These are phyloP conservation scores for Sinocyclocheilus grahami DNA, from an alignment of 2,113 vertebrate species.

Conservation along the genomic window DNA sequence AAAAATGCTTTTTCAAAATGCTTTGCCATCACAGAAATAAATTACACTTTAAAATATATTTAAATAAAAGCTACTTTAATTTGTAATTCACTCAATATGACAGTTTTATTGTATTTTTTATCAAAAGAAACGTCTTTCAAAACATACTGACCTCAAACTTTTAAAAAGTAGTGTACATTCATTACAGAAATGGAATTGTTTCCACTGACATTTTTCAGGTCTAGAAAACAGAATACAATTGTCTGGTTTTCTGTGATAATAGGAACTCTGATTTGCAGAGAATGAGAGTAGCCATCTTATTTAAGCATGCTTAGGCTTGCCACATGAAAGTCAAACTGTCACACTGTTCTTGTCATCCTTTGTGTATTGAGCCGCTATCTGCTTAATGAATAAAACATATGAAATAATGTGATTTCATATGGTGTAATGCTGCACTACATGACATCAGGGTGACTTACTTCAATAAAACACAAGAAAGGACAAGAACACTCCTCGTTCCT, in stretches of 20 bases:
- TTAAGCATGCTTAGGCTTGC: neutral
- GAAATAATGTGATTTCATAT: neutral
- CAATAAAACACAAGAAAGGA: neutral
- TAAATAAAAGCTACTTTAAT: neutral
- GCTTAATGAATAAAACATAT: slow-evolving; percentile 11
- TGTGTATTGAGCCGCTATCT: neutral
- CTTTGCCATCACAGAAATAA: neutral
- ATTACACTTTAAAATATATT: neutral
- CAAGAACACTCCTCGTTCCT: neutral
- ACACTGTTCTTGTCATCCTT: neutral
- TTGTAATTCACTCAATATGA: neutral
- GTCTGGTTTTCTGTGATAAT: neutral
- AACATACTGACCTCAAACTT: neutral
- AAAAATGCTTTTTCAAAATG: neutral
- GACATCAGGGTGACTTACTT: neutral
- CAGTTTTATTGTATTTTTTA: neutral
- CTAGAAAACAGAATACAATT: neutral
- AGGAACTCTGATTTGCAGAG: neutral
- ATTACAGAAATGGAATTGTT: neutral
- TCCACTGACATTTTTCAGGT: no score
- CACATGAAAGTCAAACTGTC: neutral
- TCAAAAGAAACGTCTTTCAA: neutral
- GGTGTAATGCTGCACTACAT: neutral
- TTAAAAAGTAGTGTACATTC: neutral
- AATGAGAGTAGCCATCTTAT: neutral